These are phyloP conservation scores for Phortica magna DNA, from an alignment of 2,888 invertebrate genomes.

Conservation along the genomic window DNA sequence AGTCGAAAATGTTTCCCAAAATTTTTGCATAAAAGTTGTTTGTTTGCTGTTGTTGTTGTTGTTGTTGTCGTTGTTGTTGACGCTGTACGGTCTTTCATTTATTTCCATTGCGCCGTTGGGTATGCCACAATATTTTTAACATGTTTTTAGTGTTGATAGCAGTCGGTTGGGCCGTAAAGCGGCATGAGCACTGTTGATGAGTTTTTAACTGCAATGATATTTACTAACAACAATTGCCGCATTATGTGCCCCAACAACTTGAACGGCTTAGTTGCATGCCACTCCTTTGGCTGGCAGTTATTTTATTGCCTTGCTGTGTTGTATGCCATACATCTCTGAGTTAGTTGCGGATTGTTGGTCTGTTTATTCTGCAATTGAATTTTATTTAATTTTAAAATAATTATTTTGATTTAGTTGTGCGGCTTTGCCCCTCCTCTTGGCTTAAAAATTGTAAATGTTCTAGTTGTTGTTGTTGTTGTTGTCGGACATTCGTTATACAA, in stretches of 20 bases:
- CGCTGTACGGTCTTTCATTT: neutral
- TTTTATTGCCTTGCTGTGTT: conserved; percentile 56
- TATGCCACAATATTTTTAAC: conserved; percentile 50
- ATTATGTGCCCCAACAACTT: conserved; percentile 29
- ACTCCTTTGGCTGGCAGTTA: conserved; percentile 26
- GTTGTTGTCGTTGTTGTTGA: neutral
- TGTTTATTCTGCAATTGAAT: conserved; percentile 64
- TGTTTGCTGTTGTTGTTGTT: neutral
- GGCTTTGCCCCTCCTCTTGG: neutral
- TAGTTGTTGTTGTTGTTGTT: no score
- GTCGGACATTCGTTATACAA: no score
- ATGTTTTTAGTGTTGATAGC: neutral
- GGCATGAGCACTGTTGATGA: conserved; percentile 52
- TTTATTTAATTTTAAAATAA: conserved; percentile 58
- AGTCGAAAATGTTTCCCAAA: neutral
- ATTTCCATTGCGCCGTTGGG: conserved; percentile 51
- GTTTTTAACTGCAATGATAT: conserved; percentile 68
- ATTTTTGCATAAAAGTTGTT: neutral
- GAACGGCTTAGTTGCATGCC: conserved; percentile 44
- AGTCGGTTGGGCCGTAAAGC: neutral
- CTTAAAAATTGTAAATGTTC: neutral
- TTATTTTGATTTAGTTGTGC: conserved; percentile 49
- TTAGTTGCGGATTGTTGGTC: neutral
- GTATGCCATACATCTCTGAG: neutral
- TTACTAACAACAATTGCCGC: conserved; percentile 41